Conservation (phyloP, 2,797 vertebrate genomes). For the Girardinus metallicus region DNA sequence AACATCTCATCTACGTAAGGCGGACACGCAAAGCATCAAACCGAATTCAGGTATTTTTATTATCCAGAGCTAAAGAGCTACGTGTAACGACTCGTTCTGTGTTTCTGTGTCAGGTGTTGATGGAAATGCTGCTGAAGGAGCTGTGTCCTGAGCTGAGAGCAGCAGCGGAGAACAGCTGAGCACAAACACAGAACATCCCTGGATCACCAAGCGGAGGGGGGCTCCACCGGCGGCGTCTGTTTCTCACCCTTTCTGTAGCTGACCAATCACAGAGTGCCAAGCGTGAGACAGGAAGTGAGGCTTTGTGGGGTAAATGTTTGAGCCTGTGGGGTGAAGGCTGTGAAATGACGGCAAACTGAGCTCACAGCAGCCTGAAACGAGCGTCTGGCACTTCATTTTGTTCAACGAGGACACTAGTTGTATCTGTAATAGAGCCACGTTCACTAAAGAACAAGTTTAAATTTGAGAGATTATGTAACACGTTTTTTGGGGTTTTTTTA, state of each 20-base stretch:
- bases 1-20: constrained; percentile 97
- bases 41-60: neutral
- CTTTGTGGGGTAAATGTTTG: constrained; percentile 26
- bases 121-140: constrained; percentile 95
- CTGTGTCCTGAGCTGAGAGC: constrained; percentile 91
- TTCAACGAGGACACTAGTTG: neutral
- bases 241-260: constrained; percentile 50
- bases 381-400: neutral
- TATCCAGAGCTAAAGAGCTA: neutral
- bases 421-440: constrained; percentile 15
- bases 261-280: constrained; percentile 62
- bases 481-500: neutral
- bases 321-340: constrained; percentile 21
- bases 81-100: constrained; percentile 1
- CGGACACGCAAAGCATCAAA: neutral
- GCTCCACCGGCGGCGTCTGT: constrained; percentile 21
- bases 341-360: constrained; percentile 12
- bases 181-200: constrained; percentile 13
- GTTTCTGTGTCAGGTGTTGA: constrained; percentile 83
- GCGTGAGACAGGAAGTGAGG: constrained; percentile 19
- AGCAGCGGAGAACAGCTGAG: constrained; percentile 84
- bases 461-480: constrained; percentile 28
- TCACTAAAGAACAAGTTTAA: constrained; percentile 43
- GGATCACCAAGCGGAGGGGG: neutral
- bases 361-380: constrained; percentile 16